A percentile compares a stretch with the other conserved stretches of the same genome.
phyloP scores from a whole-genome alignment of 2,113 vertebrate species.

The Etheostoma spectabile region DNA sequence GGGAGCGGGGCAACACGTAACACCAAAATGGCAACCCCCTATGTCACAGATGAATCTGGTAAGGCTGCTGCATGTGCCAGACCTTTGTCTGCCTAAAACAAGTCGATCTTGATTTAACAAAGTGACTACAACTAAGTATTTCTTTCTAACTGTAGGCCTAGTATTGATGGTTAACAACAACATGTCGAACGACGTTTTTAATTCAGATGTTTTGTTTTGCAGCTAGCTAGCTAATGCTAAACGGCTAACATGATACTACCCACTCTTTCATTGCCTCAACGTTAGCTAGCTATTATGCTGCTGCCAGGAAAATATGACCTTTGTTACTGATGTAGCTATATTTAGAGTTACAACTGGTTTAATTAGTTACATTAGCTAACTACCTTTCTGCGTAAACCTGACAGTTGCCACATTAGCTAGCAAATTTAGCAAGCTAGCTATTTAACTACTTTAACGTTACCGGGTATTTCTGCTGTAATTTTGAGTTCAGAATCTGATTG shows the following conservation, averaged over 20 bases:
- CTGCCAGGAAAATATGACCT: accelerated
- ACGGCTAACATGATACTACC: not conserved
- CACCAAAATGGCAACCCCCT: slow-evolving; percentile 96
- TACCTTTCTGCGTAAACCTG: not conserved
- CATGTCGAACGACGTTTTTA: not conserved
- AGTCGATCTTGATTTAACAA: not conserved
- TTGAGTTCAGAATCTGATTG: too few species aligned
- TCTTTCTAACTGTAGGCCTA: accelerated
- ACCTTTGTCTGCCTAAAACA: slow-evolving; percentile 8
- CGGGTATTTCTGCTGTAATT: not conserved
- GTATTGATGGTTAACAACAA: not conserved
- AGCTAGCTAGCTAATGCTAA: slow-evolving; percentile 26
- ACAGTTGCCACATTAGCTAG: not conserved
- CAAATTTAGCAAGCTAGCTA: slow-evolving; percentile 4
- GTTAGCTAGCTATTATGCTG: not conserved
- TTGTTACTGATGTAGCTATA: too few species aligned
- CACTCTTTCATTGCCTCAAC: not conserved
- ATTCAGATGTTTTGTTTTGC: not conserved
- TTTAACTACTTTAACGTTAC: not conserved
- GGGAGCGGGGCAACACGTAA: slow-evolving; percentile 43
- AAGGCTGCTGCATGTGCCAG: slow-evolving; percentile 76
- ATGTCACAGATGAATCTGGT: slow-evolving; percentile 96
- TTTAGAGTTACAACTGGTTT: not conserved
- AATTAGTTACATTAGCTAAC: not conserved
- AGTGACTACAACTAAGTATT: accelerated